These are phyloP conservation scores for Criorhina ranunculi DNA, from an alignment of 2,888 invertebrate species.

Conservation along the genomic window DNA sequence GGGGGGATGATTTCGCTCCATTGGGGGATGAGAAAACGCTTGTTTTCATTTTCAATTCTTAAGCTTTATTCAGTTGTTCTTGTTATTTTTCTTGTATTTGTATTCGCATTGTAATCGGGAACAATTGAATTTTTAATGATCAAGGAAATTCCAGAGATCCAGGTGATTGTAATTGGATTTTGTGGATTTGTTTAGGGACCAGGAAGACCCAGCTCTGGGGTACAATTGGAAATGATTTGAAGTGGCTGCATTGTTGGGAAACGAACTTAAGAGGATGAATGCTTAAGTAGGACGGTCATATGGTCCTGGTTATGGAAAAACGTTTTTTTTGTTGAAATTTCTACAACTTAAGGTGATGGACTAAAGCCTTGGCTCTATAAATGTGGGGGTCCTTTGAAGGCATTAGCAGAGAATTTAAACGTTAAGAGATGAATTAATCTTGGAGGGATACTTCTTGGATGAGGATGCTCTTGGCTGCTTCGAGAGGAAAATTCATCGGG, in stretches of 20 bases:
- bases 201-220: background rate
- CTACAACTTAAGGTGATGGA: too few species aligned
- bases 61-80: slow-evolving; percentile 14
- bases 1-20: background rate
- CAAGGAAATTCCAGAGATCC: slow-evolving; percentile 27
- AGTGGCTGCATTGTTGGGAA: slow-evolving; percentile 9
- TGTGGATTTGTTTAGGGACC: slow-evolving; percentile 37
- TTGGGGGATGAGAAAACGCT: slow-evolving; percentile 15
- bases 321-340: background rate
- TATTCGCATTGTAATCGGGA: slow-evolving; percentile 46
- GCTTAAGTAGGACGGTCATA: background rate
- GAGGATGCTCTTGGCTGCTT: too few species aligned
- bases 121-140: slow-evolving; percentile 62
- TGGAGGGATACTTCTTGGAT: too few species aligned
- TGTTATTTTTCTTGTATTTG: slow-evolving; percentile 14
- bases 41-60: slow-evolving; percentile 40
- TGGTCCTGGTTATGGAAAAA: background rate
- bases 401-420: too few species aligned
- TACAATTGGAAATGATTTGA: slow-evolving; percentile 32
- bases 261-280: slow-evolving; percentile 10
- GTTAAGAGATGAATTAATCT: too few species aligned
- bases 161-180: slow-evolving; percentile 56
- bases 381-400: too few species aligned
- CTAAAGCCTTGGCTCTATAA: too few species aligned
- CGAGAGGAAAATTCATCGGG: too few species aligned